Base-by-base conservation (phyloP, 1,140 invertebrate genomes). In the Tetramorium alpestre region DNA sequence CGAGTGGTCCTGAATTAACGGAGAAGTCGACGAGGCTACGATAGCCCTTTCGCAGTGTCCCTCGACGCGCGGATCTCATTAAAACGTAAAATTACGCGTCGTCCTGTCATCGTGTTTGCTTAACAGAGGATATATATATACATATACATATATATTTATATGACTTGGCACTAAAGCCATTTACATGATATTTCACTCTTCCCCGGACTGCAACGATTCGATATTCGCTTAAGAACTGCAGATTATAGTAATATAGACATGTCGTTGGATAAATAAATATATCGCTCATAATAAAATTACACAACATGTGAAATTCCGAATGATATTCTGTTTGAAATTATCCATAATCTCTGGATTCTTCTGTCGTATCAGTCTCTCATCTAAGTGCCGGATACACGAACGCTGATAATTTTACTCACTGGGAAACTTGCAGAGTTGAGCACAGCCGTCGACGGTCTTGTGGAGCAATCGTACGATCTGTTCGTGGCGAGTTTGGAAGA, bases 381-480 rank as follows among this genome's bases (percentile, higher is more conserved):
- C 11, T 18, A 22, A 72, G 58, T 69, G 22, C 10, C 28, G 2
- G 16, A 1, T 81, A 51, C 44, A 75, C 16, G 11, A 75, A 84
- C 16, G 5, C 1, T 5, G 25, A 13, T 13, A 64, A 54, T 64
- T 58, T 10, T 86, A 93, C 70, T 90, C 44, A 93, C 92, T 86
- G 38, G 91, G 91, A 76, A 92, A 93, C 75, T 91, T 67, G 82
- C 73, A 87, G 60, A 94, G 89, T 81, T 81, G 87, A 51, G 92
- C 87, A n/a, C 86, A 84, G 2, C 90, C 89, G 41, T 90, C 77
- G 41, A 92, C 87, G 25, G 84, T 76, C 8, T 90, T 84, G 16
- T 88, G 51, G 11, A 91, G 85, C 28, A 92, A 77, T 77, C 72
- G 85, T 47, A 64, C 72, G 69, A 94, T 94, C 65, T 87, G 84